Evolutionary conservation across 1,140 invertebrate species (phyloP).

Genomic region (Lethocerus indicus): DNA sequence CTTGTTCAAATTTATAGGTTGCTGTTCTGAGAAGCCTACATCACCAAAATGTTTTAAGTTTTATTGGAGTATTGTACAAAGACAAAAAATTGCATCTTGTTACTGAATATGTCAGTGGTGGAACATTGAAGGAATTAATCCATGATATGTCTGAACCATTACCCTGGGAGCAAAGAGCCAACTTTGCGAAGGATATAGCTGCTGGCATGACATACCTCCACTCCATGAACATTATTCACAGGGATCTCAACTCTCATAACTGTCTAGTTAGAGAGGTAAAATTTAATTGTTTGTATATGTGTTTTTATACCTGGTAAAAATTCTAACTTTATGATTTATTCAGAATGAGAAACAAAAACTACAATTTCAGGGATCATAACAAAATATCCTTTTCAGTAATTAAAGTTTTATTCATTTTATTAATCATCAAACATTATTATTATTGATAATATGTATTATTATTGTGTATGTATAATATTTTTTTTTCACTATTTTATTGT

Average conservation of each 20-base stretch:
- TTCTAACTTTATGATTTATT: no score
- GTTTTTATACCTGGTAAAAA: no score
- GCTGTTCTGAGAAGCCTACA: slow-evolving; percentile 63
- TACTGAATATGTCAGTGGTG: slow-evolving; percentile 81
- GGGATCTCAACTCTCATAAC: slow-evolving; percentile 93
- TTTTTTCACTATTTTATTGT: no score
- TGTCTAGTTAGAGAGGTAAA: slow-evolving; percentile 69
- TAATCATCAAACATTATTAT: no score
- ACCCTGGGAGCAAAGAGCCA: slow-evolving; percentile 65
- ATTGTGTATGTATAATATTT: no score
- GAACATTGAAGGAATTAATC: slow-evolving; percentile 70
- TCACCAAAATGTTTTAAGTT: slow-evolving; percentile 78
- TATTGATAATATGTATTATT: no score
- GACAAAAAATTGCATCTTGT: slow-evolving; percentile 81
- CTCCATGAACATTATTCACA: slow-evolving; percentile 84
- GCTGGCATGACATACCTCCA: slow-evolving; percentile 88
- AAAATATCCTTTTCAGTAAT: no score
- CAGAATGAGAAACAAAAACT: no score
- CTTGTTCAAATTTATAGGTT: no score
- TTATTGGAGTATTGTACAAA: slow-evolving; percentile 87
- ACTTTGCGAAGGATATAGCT: slow-evolving; percentile 80
- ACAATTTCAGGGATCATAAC: no score
- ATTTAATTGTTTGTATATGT: no score
- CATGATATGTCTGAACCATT: slow-evolving; percentile 50
- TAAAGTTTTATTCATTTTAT: no score